phyloP scores from a whole-genome alignment of 2,888 invertebrate species.

The Meiosimyza decipiens region DNA sequence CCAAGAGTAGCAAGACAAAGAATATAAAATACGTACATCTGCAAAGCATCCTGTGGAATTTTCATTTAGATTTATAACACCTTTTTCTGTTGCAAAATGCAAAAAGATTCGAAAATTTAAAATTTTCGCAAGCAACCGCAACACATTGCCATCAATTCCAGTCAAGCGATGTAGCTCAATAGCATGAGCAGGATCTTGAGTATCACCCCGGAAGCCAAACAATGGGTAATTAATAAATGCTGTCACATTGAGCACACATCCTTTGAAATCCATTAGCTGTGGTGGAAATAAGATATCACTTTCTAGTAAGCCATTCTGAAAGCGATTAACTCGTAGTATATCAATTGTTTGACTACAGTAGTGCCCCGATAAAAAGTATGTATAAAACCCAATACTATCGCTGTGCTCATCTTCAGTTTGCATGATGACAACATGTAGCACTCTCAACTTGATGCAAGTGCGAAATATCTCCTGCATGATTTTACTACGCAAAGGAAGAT shows the following conservation, averaged over 20 bases:
- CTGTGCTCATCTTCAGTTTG: constrained; percentile 24
- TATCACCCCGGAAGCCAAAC: constrained; percentile 52
- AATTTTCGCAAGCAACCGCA: constrained; percentile 48
- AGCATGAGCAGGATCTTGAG: constrained; percentile 27
- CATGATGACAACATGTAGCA: constrained; percentile 54
- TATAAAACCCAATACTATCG: constrained; percentile 40
- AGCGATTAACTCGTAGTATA: constrained; percentile 47
- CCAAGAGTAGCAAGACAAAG: too few species aligned
- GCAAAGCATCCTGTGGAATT: constrained; percentile 52
- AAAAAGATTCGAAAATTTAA: constrained; percentile 54
- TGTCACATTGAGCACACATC: constrained; percentile 52
- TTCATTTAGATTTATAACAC: constrained; percentile 39
- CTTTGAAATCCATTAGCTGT: constrained; percentile 43
- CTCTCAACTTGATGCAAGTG: constrained; percentile 45
- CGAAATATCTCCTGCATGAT: constrained; percentile 48
- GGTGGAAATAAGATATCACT: constrained; percentile 49
- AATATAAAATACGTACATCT: constrained; percentile 43
- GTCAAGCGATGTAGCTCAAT: constrained; percentile 44
- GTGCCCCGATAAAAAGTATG: constrained; percentile 38
- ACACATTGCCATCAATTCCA: constrained; percentile 57
- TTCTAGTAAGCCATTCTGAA: constrained; percentile 37
- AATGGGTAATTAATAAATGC: constrained; percentile 50
- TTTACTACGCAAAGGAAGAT: not conserved
- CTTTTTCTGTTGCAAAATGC: constrained; percentile 43
- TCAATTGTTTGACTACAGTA: constrained; percentile 40